phyloP scores from a whole-genome alignment of 1,140 invertebrate genomes.

The Macrostomum lignano region DNA sequence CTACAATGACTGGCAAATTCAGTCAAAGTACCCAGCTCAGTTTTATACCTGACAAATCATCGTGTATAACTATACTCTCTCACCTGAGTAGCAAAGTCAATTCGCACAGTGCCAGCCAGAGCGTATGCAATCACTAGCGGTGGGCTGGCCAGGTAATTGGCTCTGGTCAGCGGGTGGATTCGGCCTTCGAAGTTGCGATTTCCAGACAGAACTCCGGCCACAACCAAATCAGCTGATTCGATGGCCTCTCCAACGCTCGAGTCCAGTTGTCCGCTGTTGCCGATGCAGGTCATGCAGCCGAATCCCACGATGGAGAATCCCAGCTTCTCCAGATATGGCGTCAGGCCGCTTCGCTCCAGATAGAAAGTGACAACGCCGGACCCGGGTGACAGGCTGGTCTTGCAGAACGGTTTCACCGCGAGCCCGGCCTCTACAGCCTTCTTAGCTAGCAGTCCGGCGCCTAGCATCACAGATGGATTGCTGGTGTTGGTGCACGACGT shows the following conservation, averaged over 20 bases:
- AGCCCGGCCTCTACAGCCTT: constrained; percentile 73
- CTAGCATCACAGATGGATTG: constrained; percentile 87
- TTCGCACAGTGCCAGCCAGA: constrained; percentile 62
- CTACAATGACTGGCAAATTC: too few species aligned
- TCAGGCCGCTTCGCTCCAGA: constrained; percentile 53
- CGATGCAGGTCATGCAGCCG: constrained; percentile 90
- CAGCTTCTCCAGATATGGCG: constrained; percentile 50
- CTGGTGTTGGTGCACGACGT: constrained; percentile 91
- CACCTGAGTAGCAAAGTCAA: too few species aligned
- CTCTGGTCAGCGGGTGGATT: too few species aligned
- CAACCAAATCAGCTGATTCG: constrained; percentile 71
- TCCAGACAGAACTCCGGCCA: constrained; percentile 69
- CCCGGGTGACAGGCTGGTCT: constrained; percentile 77
- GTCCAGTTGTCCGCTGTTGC: constrained; percentile 68
- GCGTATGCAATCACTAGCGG: constrained; percentile 82
- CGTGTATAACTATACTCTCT: too few species aligned
- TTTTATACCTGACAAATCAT: too few species aligned
- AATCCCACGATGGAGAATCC: constrained; percentile 80
- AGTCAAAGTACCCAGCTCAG: too few species aligned
- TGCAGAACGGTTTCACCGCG: constrained; percentile 61
- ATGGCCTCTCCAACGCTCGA: constrained; percentile 66
- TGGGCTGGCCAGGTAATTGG: too few species aligned
- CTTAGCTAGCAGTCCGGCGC: constrained; percentile 64
- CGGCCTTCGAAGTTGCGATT: too few species aligned
- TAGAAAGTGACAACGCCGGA: constrained; percentile 93